Evolutionary conservation across 2,888 invertebrate species (phyloP).

Genomic region (Himalopsyche japonica): DNA sequence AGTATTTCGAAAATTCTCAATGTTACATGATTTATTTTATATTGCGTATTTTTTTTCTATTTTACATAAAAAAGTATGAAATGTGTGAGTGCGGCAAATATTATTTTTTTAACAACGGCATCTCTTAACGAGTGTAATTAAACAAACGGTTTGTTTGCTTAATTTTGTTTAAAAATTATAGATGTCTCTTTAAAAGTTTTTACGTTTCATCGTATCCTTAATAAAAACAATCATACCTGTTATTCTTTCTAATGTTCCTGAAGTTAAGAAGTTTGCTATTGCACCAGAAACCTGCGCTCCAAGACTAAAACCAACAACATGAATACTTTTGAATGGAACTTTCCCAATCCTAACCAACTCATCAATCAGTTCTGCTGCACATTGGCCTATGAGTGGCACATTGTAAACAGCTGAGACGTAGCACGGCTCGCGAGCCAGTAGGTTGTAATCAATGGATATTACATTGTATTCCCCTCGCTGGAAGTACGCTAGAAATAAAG

Average conservation of each 20-base stretch:
- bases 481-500: slow-evolving; percentile 54
- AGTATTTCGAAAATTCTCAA: too few relatives aligned
- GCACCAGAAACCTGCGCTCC: slow-evolving; percentile 65
- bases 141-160: too few relatives aligned
- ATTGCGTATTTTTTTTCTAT: too few relatives aligned
- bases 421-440: slow-evolving; percentile 62
- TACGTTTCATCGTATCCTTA: too few relatives aligned
- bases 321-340: slow-evolving; percentile 56
- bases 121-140: too few relatives aligned
- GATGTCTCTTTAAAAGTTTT: background rate
- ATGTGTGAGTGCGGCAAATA: too few relatives aligned
- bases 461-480: slow-evolving; percentile 62
- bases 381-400: slow-evolving; percentile 62
- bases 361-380: slow-evolving; percentile 63
- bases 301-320: slow-evolving; percentile 68
- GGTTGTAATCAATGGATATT: slow-evolving; percentile 65
- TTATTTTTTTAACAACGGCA: too few relatives aligned
- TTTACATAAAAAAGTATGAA: too few relatives aligned
- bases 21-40: too few relatives aligned
- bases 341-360: slow-evolving; percentile 51
- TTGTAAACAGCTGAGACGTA: slow-evolving; percentile 63
- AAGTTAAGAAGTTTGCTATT: slow-evolving; percentile 53
- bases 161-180: too few relatives aligned
- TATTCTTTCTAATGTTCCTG: slow-evolving; percentile 56
- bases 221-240: slow-evolving; percentile 62